phyloP scores from a whole-genome alignment of 2,888 invertebrate genomes.

The Parelbella ahira region DNA sequence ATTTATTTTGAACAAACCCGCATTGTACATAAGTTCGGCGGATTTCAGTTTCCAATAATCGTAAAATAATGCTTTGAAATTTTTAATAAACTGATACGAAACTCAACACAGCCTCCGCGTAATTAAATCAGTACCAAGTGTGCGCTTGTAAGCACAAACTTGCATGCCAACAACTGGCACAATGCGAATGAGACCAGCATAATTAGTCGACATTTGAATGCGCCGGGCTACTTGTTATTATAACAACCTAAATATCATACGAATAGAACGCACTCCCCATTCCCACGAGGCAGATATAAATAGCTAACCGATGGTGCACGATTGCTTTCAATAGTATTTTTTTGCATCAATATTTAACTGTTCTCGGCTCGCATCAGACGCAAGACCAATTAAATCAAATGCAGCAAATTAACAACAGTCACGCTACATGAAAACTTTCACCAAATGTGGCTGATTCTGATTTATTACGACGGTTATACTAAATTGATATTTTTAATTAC shows the following conservation, averaged over 20 bases:
- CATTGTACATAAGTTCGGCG: no score
- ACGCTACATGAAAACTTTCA: constrained; percentile 44
- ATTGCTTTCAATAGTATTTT: constrained; percentile 15
- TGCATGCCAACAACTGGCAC: constrained; percentile 10
- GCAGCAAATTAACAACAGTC: constrained; percentile 46
- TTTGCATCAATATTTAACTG: constrained; percentile 15
- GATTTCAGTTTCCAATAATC: no score
- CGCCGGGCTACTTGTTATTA: constrained; percentile 19
- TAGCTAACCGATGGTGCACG: constrained; percentile 7
- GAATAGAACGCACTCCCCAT: constrained; percentile 4
- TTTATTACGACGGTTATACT: constrained; percentile 25
- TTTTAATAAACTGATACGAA: no score
- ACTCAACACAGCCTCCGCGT: not conserved
- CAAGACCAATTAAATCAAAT: constrained; percentile 42
- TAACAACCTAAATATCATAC: constrained; percentile 20
- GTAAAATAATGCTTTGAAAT: no score
- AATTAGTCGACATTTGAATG: constrained; percentile 24
- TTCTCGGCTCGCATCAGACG: constrained; percentile 9
- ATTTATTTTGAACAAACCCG: no score
- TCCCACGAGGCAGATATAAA: constrained; percentile 16
- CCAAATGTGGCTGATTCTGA: constrained; percentile 28
- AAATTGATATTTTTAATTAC: constrained; percentile 27
- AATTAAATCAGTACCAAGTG: constrained; percentile 18
- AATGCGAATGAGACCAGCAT: constrained; percentile 15
- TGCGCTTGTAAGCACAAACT: constrained; percentile 16